Evolutionary conservation across 2,797 vertebrate species (phyloP).

Genomic region (Sciurus carolinensis): DNA sequence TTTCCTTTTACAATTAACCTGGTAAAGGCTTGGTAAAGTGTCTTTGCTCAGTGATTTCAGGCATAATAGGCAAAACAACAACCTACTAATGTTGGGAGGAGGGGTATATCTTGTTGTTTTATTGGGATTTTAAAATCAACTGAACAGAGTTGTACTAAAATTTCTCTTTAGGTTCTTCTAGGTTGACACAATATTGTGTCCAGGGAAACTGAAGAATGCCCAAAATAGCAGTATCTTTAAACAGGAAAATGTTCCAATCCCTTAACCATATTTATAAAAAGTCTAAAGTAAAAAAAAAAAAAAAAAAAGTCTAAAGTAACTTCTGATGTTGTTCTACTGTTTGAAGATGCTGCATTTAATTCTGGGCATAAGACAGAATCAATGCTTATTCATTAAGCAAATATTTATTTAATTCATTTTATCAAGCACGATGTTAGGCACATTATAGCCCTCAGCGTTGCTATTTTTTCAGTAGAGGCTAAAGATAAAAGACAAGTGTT

Average conservation of each 20-base stretch:
- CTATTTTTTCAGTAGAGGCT: slow-evolving; percentile 3
- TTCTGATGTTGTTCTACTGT: too few relatives aligned
- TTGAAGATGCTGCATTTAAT: too few relatives aligned
- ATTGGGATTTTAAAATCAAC: slow-evolving; percentile 35
- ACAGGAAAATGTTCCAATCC: neutral
- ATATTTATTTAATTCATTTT: neutral
- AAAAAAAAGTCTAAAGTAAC: too few relatives aligned
- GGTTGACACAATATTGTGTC: neutral
- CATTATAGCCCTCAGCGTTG: neutral
- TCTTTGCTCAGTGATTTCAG: slow-evolving; percentile 32
- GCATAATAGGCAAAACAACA: neutral
- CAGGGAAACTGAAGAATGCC: neutral
- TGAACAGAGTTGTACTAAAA: neutral
- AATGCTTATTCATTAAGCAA: neutral
- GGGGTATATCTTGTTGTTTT: neutral
- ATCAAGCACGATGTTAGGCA: neutral
- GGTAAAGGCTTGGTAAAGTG: neutral
- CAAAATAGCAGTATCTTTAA: neutral
- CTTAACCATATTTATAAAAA: slow-evolving; percentile 6
- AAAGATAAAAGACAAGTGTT: slow-evolving; percentile 11
- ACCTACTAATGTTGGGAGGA: neutral
- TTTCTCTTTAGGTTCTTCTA: neutral
- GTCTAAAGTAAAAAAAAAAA: neutral
- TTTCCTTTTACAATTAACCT: slow-evolving; percentile 8
- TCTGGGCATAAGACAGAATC: too few relatives aligned